phyloP scores from a whole-genome alignment of 2,888 invertebrate species.

The Drosophila pseudotakahashii region DNA sequence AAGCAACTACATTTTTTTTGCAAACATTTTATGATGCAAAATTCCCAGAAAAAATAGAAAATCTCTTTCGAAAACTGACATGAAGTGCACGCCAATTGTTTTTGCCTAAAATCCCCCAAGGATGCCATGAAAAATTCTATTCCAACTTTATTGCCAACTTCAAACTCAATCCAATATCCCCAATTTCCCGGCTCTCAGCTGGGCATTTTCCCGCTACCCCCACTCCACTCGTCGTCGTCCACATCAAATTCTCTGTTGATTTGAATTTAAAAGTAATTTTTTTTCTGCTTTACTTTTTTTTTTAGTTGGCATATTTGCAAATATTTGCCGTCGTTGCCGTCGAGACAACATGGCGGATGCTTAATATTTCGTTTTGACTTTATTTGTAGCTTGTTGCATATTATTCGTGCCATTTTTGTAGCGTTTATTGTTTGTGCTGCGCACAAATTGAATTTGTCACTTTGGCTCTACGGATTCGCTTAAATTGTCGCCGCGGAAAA shows the following conservation, averaged over 20 bases:
- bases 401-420: constrained; percentile 20
- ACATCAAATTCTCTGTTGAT: constrained; percentile 49
- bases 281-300: constrained; percentile 10
- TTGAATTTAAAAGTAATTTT: constrained; percentile 55
- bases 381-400: constrained; percentile 34
- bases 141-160: constrained; percentile 29
- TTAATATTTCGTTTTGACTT: constrained; percentile 40
- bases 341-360: constrained; percentile 51
- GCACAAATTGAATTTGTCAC: constrained; percentile 50
- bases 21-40: no score
- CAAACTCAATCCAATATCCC: constrained; percentile 32
- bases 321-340: constrained; percentile 39
- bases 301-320: constrained; percentile 43
- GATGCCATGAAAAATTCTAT: constrained; percentile 5
- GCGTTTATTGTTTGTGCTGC: constrained; percentile 16
- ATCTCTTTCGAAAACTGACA: not conserved
- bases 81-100: not conserved
- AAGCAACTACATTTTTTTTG: no score
- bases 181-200: constrained; percentile 30
- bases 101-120: not conserved
- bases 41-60: not conserved
- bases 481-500: constrained; percentile 32
- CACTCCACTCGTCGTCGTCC: constrained; percentile 15
- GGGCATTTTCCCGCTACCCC: constrained; percentile 9
- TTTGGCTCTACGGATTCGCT: constrained; percentile 28